Evolutionary conservation across 2,113 vertebrate species (phyloP), one percentile per base, ranked within the genome.

Genomic region (Oenanthe oenanthe): DNA sequence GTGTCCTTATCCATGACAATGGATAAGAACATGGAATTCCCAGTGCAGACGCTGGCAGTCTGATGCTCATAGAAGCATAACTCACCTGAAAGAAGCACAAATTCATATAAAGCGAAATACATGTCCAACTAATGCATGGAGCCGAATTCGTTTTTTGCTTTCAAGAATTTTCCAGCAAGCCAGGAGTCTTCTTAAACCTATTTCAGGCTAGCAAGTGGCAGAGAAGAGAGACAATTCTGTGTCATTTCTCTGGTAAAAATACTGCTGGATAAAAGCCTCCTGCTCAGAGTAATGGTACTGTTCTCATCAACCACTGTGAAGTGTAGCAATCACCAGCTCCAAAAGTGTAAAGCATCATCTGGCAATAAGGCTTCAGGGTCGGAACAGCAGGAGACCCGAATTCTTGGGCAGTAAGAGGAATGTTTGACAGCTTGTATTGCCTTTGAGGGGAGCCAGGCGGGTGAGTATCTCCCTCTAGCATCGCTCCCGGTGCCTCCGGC

Each of bases 401-500:
- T 92, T 81, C 17, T 8, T 13, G 77, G 81, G 67, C 77, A 86
- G 77, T 70, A 29, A 25, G 86, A 76, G 54, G 79, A 80, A 79
- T 19, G 54, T 82, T 63, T 25, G 42, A 62, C 65, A 85, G 73
- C 62, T 79, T 36, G 72, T 18, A 24, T 25, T 42, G 72, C 40
- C 11, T 9, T 40, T 48, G 77, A 53, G 15, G 68, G 84, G 11
- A 89, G 42, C 48, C 85, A 29, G 79, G 26, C 16, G 7, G 62
- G 43, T 1, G 13, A 51, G 51, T 29, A 6, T 7, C 47, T 29
- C 60, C 21, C 67, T 3, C 19, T 17, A 5, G 22, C 26, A 12
- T 4, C 0, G 2, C 2, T 1, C 3, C 6, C 32, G 7, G 22
- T 9, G 72, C 73, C 40, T 57, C 10, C 40, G 50, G 40, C 38